A percentile compares a stretch with the other conserved stretches of the same genome.
phyloP scores from a whole-genome alignment of 2,888 invertebrate genomes.

The Cloeon dipterum region DNA sequence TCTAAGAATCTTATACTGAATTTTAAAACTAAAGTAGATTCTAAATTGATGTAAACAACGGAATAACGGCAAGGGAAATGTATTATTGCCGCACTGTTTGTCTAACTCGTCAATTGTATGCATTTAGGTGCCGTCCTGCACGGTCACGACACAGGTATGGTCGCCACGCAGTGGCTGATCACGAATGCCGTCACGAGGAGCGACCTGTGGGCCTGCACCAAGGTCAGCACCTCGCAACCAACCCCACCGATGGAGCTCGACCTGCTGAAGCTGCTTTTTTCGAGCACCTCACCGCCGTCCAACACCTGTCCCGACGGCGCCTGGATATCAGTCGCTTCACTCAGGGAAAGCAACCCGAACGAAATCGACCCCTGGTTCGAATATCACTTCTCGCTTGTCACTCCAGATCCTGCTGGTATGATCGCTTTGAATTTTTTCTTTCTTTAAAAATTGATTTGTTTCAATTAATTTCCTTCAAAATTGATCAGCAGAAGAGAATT shows the following conservation, averaged over 20 bases:
- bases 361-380: conserved; percentile 11
- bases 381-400: conserved; percentile 10
- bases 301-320: not conserved
- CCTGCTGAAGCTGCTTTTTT: not conserved
- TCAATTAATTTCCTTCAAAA: no score
- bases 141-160: conserved; percentile 38
- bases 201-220: conserved; percentile 29
- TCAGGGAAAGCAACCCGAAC: conserved; percentile 8
- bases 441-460: no score
- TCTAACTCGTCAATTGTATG: no score
- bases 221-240: conserved; percentile 9
- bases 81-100: no score
- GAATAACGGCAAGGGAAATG: no score
- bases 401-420: conserved; percentile 10
- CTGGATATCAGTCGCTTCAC: conserved; percentile 10
- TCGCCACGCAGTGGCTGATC: conserved; percentile 34
- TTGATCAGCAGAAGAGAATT: no score
- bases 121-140: conserved; percentile 42
- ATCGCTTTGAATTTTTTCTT: no score
- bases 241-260: conserved; percentile 6
- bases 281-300: not conserved
- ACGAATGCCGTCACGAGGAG: conserved; percentile 34
- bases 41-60: no score
- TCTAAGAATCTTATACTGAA: no score
- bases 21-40: no score